Evolutionary conservation across 2,888 invertebrate genomes (phyloP).

Genomic region (Antheraea yamamai): DNA sequence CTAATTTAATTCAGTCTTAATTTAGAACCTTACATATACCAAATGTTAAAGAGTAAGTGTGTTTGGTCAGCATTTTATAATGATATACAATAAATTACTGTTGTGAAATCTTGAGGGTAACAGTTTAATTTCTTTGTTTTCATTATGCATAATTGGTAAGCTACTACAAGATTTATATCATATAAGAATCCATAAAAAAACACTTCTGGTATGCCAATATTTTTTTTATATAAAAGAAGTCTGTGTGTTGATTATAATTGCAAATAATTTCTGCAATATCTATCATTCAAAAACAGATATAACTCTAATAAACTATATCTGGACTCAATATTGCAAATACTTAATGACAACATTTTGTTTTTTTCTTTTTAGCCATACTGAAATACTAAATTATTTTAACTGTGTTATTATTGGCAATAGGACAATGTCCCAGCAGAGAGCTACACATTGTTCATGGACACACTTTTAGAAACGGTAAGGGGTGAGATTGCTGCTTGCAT

Average conservation of each 20-base stretch:
- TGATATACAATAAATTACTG: neutral
- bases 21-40: neutral
- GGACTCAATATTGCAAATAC: neutral
- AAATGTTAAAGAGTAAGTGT: neutral
- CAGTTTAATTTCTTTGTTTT: neutral
- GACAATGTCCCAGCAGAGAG: slow-evolving; percentile 97
- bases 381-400: neutral
- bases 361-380: neutral
- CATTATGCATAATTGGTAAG: neutral
- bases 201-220: no score
- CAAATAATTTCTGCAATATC: neutral
- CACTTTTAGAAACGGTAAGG: slow-evolving; percentile 95
- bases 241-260: no score
- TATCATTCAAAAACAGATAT: neutral
- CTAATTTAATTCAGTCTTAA: no score
- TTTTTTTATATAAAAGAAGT: no score
- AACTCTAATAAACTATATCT: neutral
- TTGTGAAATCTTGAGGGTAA: neutral
- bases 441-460: slow-evolving; percentile 98
- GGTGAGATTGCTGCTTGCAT: slow-evolving; percentile 98
- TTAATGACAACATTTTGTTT: neutral
- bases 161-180: neutral
- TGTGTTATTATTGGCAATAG: slow-evolving; percentile 35
- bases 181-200: no score
- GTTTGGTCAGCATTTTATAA: neutral